Percentiles rank a stretch among this genome's conserved stretches.
These are phyloP conservation scores for Dioctria rufipes DNA, from an alignment of 2,888 invertebrate species.

Conservation along the genomic window DNA sequence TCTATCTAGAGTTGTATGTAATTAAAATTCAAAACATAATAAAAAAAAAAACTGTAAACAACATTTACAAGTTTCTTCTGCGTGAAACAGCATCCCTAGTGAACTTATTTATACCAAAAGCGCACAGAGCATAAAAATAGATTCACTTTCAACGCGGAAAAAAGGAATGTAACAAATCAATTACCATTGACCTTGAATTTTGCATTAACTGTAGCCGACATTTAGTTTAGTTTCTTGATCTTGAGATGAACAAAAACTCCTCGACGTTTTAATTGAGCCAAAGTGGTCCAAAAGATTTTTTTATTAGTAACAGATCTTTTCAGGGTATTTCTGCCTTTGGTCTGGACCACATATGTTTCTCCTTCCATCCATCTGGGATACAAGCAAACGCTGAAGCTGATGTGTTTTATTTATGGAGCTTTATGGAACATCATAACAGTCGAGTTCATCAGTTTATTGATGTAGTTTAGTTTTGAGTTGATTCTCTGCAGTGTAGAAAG, in stretches of 20 bases:
- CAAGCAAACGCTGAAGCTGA: constrained; percentile 15
- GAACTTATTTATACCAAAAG: too few relatives aligned
- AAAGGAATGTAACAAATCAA: not conserved
- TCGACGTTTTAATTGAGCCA: constrained; percentile 28
- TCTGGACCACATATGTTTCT: constrained; percentile 12
- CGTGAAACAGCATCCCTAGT: too few relatives aligned
- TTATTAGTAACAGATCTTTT: not conserved
- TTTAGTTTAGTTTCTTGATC: constrained; percentile 38
- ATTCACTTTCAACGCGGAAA: not conserved
- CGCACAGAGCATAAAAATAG: constrained; percentile 7
- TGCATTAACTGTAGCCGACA: constrained; percentile 4
- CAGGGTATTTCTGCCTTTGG: not conserved
- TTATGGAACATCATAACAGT: not conserved
- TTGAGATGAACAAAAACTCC: not conserved
- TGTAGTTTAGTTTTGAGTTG: not conserved
- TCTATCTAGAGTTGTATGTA: too few relatives aligned
- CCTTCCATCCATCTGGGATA: constrained; percentile 22
- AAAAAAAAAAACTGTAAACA: too few relatives aligned
- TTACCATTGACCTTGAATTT: constrained; percentile 37
- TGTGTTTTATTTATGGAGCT: not conserved
- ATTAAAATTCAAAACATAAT: too few relatives aligned
- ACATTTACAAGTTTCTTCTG: too few relatives aligned
- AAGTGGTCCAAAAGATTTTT: constrained; percentile 1
- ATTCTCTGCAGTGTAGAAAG: not conserved
- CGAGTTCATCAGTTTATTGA: too few relatives aligned